A percentile compares a stretch with the other conserved stretches of the same genome.
Evolutionary conservation across 2,888 invertebrate species (phyloP).

Genomic region (Meghimatium bilineatum): DNA sequence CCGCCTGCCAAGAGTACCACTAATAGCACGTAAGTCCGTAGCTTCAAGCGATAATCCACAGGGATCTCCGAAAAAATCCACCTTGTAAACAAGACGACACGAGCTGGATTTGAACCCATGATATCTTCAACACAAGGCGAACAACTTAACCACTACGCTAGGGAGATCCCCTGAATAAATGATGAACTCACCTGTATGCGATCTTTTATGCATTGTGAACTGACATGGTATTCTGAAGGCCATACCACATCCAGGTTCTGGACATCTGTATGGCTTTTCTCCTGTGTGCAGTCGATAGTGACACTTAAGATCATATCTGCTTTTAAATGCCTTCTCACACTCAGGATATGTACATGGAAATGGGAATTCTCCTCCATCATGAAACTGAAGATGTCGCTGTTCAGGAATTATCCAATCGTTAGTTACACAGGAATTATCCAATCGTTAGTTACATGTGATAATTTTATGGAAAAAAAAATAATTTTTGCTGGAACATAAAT

Average conservation of each 20-base stretch:
- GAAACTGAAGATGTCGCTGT: constrained; percentile 47
- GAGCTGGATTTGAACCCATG: no score
- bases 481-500: no score
- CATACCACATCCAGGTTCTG: constrained; percentile 47
- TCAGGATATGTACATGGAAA: constrained; percentile 44
- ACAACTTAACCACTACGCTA: no score
- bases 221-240: constrained; percentile 47
- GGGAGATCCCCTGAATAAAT: no score
- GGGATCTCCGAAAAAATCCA: no score
- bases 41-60: no score
- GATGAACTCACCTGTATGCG: constrained; percentile 40
- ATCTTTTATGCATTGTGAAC: constrained; percentile 42
- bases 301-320: constrained; percentile 47
- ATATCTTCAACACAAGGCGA: no score
- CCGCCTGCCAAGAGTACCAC: no score
- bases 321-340: constrained; percentile 48
- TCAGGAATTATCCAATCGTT: neutral
- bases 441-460: no score
- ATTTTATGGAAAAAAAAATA: neutral
- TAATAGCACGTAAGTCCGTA: no score
- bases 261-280: constrained; percentile 48
- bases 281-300: constrained; percentile 49
- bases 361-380: constrained; percentile 47
- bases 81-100: no score
- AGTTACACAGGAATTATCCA: neutral